These are phyloP conservation scores for Neoscelio sp. DNA, from an alignment of 2,888 invertebrate species.

Conservation along the genomic window DNA sequence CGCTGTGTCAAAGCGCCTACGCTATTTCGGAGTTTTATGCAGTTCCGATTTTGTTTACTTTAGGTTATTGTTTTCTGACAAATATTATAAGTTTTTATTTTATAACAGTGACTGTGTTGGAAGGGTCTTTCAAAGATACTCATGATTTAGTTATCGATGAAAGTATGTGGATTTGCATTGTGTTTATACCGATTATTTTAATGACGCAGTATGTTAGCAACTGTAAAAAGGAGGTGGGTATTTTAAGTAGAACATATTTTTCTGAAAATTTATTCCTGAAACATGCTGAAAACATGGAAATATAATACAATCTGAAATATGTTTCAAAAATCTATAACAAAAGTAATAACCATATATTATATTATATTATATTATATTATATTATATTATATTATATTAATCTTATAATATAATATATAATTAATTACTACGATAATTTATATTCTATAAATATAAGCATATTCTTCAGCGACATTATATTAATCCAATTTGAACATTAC, in stretches of 20 bases:
- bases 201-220: constrained; percentile 38
- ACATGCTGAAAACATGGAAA: not conserved
- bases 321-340: too few relatives aligned
- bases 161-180: constrained; percentile 47
- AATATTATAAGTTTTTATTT: constrained; percentile 56
- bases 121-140: constrained; percentile 31
- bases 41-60: constrained; percentile 35
- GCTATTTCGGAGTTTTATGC: constrained; percentile 38
- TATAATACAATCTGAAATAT: not conserved
- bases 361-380: too few relatives aligned
- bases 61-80: constrained; percentile 49
- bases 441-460: too few relatives aligned
- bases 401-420: too few relatives aligned
- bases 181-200: constrained; percentile 43
- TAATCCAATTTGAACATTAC: too few relatives aligned
- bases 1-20: constrained; percentile 21
- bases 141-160: constrained; percentile 35
- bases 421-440: too few relatives aligned
- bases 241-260: not conserved
- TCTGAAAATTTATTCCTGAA: not conserved
- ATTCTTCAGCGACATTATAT: too few relatives aligned
- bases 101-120: constrained; percentile 38
- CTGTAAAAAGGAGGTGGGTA: constrained; percentile 31
- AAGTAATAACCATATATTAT: too few relatives aligned
- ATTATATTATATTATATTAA: too few relatives aligned